Conservation (phyloP, 1,140 invertebrate species). For the Bombus affinis region DNA sequence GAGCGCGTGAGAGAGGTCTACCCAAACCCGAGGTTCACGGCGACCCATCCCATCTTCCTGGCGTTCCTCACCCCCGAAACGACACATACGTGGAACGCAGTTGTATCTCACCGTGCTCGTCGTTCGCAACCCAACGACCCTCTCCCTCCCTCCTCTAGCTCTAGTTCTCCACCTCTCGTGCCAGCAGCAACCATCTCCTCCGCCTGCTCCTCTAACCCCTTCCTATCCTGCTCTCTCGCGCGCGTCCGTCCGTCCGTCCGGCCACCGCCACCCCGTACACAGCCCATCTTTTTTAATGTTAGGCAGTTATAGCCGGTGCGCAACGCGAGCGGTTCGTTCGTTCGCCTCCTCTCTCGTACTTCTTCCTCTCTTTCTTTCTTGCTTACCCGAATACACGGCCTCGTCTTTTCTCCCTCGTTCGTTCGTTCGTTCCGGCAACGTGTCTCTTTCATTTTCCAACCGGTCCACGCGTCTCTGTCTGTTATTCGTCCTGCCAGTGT, state of each 20-base stretch:
- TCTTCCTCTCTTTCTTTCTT: background rate
- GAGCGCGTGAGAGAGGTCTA: constrained; percentile 47
- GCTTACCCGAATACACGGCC: background rate
- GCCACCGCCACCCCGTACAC: constrained; percentile 75
- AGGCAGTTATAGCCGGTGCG: constrained; percentile 81
- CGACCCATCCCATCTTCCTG: constrained; percentile 49
- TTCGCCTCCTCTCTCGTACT: background rate
- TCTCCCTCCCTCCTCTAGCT: constrained; percentile 42
- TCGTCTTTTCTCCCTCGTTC: background rate
- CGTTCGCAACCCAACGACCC: constrained; percentile 64
- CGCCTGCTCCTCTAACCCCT: constrained; percentile 60
- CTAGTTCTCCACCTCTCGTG: constrained; percentile 54
- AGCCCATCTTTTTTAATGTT: constrained; percentile 83
- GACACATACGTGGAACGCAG: constrained; percentile 68
- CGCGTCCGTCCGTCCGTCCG: constrained; percentile 53
- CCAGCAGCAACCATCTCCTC: constrained; percentile 60
- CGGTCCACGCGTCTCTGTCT: constrained; percentile 16
- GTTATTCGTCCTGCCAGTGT: background rate
- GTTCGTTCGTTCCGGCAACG: background rate
- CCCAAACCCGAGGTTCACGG: constrained; percentile 52
- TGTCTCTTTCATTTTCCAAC: constrained; percentile 27
- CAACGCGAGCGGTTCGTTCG: constrained; percentile 64
- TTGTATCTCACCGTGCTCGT: constrained; percentile 70
- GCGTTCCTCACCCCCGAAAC: constrained; percentile 62
- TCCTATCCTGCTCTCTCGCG: constrained; percentile 63